phyloP scores from a whole-genome alignment of 2,888 invertebrate species.

The Drosophila yooni region DNA sequence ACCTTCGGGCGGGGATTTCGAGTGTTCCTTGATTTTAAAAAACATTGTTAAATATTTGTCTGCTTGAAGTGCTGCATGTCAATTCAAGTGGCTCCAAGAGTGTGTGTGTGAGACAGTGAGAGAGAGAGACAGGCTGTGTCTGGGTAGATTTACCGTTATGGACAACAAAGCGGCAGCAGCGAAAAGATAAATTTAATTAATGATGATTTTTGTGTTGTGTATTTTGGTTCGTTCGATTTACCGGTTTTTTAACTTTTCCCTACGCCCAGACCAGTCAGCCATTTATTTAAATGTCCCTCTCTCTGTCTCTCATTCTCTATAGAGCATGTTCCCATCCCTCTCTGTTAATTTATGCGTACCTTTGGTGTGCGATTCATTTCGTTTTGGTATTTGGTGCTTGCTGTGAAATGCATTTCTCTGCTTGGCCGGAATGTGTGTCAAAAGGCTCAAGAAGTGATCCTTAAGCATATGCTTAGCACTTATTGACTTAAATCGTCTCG shows the following conservation, averaged over 20 bases:
- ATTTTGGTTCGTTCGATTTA: slow-evolving; percentile 54
- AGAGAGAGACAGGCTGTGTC: slow-evolving; percentile 1
- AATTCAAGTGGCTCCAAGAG: slow-evolving; percentile 26
- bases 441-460: slow-evolving; percentile 54
- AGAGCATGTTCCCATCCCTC: slow-evolving; percentile 22
- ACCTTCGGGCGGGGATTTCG: slow-evolving; percentile 13
- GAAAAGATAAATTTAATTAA: slow-evolving; percentile 69
- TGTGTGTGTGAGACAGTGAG: background rate
- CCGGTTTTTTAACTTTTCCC: slow-evolving; percentile 76
- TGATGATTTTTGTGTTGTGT: slow-evolving; percentile 57
- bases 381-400: slow-evolving; percentile 33
- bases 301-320: slow-evolving; percentile 8
- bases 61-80: slow-evolving; percentile 27
- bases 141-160: slow-evolving; percentile 58
- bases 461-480: slow-evolving; percentile 41
- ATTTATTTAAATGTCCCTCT: slow-evolving; percentile 30
- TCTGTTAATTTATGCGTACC: slow-evolving; percentile 64
- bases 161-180: slow-evolving; percentile 21
- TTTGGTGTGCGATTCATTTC: slow-evolving; percentile 48
- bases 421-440: slow-evolving; percentile 44
- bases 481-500: slow-evolving; percentile 13
- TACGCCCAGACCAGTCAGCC: slow-evolving; percentile 39
- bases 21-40: slow-evolving; percentile 39
- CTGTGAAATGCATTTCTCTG: slow-evolving; percentile 66
- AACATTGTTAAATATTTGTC: slow-evolving; percentile 25